A percentile compares a stretch with the other conserved stretches of the same genome.
These are phyloP conservation scores for Drosophila suboccidentalis DNA, from an alignment of 2,888 invertebrate species.

Conservation along the genomic window DNA sequence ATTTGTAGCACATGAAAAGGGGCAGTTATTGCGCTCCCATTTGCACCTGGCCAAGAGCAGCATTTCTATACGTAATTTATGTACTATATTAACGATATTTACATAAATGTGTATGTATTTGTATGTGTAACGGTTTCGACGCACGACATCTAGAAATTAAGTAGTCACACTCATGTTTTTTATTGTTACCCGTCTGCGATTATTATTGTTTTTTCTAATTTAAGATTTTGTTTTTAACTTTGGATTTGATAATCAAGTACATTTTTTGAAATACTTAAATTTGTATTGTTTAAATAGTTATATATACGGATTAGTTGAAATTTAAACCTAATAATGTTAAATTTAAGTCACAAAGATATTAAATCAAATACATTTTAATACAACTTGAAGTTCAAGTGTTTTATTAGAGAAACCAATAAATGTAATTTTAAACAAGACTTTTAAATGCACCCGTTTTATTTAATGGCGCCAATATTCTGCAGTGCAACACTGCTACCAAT, in stretches of 20 bases:
- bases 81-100: slow-evolving; percentile 46
- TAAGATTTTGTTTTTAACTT: slow-evolving; percentile 9
- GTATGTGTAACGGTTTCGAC: slow-evolving; percentile 47
- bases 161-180: slow-evolving; percentile 44
- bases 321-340: slow-evolving; percentile 49
- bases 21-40: slow-evolving; percentile 52
- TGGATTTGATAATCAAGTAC: no score
- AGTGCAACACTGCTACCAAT: slow-evolving; percentile 35
- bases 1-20: slow-evolving; percentile 21
- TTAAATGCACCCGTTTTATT: background rate
- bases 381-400: slow-evolving; percentile 4
- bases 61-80: slow-evolving; percentile 54
- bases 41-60: slow-evolving; percentile 25
- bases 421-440: background rate
- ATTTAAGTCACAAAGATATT: slow-evolving; percentile 53
- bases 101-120: slow-evolving; percentile 21
- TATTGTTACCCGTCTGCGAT: slow-evolving; percentile 51
- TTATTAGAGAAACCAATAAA: background rate
- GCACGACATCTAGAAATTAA: slow-evolving; percentile 46
- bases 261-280: slow-evolving; percentile 19
- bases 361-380: slow-evolving; percentile 58
- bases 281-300: slow-evolving; percentile 40
- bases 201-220: slow-evolving; percentile 45
- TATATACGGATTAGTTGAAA: slow-evolving; percentile 54
- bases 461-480: slow-evolving; percentile 5